Percentiles rank a stretch among this genome's conserved stretches.
phyloP scores from a whole-genome alignment of 2,113 vertebrate genomes.

The Daubentonia madagascariensis region DNA sequence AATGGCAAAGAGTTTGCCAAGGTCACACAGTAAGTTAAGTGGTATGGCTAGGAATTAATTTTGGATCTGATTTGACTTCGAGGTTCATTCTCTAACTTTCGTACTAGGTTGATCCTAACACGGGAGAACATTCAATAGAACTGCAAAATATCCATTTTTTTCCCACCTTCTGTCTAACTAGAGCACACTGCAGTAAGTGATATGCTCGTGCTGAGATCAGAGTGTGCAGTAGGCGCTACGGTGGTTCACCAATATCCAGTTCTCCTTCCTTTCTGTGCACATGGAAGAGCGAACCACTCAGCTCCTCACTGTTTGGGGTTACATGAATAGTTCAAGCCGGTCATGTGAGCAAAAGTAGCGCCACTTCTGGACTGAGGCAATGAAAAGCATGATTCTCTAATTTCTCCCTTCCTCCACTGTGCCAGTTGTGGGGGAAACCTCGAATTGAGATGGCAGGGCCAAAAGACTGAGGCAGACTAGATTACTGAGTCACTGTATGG shows the following conservation, averaged over 20 bases:
- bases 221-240: accelerated
- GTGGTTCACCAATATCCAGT: too few relatives aligned
- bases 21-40: neutral
- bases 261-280: neutral
- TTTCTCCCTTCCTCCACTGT: neutral
- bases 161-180: neutral
- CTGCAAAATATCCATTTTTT: neutral
- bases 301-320: neutral
- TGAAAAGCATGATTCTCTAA: neutral
- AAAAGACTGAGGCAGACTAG: neutral
- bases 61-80: neutral
- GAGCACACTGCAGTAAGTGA: neutral
- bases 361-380: too few relatives aligned
- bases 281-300: neutral
- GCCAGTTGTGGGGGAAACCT: neutral
- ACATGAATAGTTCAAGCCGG: neutral
- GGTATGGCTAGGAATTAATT: neutral
- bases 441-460: neutral
- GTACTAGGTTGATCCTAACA: neutral
- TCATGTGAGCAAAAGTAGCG: neutral
- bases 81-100: neutral
- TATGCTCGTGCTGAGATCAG: neutral
- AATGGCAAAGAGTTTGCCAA: neutral
- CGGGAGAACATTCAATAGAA: neutral
- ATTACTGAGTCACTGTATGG: neutral